Percentiles rank a stretch among this genome's conserved stretches.
phyloP scores from a whole-genome alignment of 2,113 vertebrate genomes.

The Bos taurus region ARS-UCD2.0 NC_037335.1:39295501-39296000 shows the following conservation, averaged over 20 bases:
- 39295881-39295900: not conserved
- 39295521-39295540: not conserved
- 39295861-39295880: not conserved
- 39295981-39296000: not conserved
- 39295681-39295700: not conserved
- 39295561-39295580: not conserved
- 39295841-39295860: not conserved
- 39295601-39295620: not conserved
- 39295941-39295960: not conserved
- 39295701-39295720: not conserved
- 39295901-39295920: not conserved
- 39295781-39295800: not conserved
- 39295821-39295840: not conserved
- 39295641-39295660: not conserved
- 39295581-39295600: not conserved
- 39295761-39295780: not conserved
- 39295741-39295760: not conserved
- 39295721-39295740: not conserved
- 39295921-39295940: not conserved
- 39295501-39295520: not conserved
- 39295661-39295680: not conserved
- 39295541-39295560: not conserved
- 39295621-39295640: not conserved
- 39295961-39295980: not conserved
- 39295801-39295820: constrained; percentile 9